Evolutionary conservation across 2,888 invertebrate genomes (phyloP).

Genomic region (Amiota mariae): DNA sequence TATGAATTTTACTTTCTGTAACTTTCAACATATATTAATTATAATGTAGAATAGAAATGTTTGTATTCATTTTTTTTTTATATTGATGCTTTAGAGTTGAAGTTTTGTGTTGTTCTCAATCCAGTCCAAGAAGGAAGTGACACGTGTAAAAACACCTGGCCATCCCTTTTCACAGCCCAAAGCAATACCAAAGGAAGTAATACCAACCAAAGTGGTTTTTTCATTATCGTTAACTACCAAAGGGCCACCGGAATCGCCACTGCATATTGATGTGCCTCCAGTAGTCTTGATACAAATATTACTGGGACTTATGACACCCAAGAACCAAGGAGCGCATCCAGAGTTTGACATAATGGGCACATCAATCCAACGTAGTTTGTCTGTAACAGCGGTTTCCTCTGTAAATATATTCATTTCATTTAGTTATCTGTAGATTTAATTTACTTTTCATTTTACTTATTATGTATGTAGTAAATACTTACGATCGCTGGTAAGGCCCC

Average conservation of each 20-base stretch:
- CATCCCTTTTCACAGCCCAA: slow-evolving; percentile 68
- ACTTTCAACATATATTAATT: slow-evolving; percentile 23
- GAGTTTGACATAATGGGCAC: slow-evolving; percentile 56
- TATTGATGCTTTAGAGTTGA: neutral
- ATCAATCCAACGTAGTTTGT: slow-evolving; percentile 53
- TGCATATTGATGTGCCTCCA: slow-evolving; percentile 64
- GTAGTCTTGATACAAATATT: slow-evolving; percentile 65
- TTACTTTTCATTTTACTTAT: neutral
- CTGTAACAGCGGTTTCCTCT: slow-evolving; percentile 52
- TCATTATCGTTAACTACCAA: slow-evolving; percentile 54
- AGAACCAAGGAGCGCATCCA: slow-evolving; percentile 55
- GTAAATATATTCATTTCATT: neutral
- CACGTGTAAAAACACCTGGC: slow-evolving; percentile 70
- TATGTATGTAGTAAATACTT: neutral
- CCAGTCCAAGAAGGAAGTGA: slow-evolving; percentile 68
- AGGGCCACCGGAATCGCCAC: slow-evolving; percentile 72
- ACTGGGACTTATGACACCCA: slow-evolving; percentile 43
- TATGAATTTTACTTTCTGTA: slow-evolving; percentile 57
- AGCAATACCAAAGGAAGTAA: slow-evolving; percentile 67
- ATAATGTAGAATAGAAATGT: no score
- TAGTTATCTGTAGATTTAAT: neutral
- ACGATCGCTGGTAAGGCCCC: slow-evolving; percentile 57
- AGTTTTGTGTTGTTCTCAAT: slow-evolving; percentile 49
- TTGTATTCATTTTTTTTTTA: neutral
- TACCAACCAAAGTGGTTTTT: slow-evolving; percentile 60